Evolutionary conservation across 2,797 vertebrate species (phyloP).

Genomic region (Hoplostethus atlanticus): DNA sequence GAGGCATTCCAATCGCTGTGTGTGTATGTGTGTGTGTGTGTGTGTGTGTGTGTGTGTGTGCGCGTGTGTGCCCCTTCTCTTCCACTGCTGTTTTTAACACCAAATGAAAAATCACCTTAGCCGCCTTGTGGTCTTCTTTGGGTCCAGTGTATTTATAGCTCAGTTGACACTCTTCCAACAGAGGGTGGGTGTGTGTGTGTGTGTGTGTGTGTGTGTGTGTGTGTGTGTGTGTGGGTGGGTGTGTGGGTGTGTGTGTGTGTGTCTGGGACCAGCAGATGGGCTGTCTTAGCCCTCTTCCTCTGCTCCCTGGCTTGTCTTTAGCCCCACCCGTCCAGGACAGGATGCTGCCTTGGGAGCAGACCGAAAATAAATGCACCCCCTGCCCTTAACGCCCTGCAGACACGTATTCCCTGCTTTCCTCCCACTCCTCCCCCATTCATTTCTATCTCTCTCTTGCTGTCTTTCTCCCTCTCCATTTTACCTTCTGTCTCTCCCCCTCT

Average conservation of each 20-base stretch:
- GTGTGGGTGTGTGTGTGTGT: slow-evolving; percentile 59
- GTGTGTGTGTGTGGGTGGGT: slow-evolving; percentile 30
- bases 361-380: slow-evolving; percentile 88
- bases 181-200: slow-evolving; percentile 9
- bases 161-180: slow-evolving; percentile 93
- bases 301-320: slow-evolving; percentile 87
- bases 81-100: slow-evolving; percentile 80
- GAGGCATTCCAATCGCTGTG: slow-evolving; percentile 43
- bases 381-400: slow-evolving; percentile 58
- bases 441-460: slow-evolving; percentile 13
- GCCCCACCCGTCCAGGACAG: slow-evolving; percentile 95
- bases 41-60: background rate
- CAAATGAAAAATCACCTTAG: slow-evolving; percentile 93
- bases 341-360: slow-evolving; percentile 92
- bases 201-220: slow-evolving; percentile 12
- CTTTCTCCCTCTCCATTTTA: background rate
- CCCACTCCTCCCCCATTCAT: slow-evolving; percentile 23
- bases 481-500: background rate
- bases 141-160: slow-evolving; percentile 93
- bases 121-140: slow-evolving; percentile 89
- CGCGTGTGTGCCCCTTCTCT: slow-evolving; percentile 44
- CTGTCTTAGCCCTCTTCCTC: slow-evolving; percentile 95
- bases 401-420: slow-evolving; percentile 65
- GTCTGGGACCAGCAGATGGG: slow-evolving; percentile 97
- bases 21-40: slow-evolving; percentile 3